Conservation (phyloP, 2,797 vertebrate species). For the Alectoris magna region DNA sequence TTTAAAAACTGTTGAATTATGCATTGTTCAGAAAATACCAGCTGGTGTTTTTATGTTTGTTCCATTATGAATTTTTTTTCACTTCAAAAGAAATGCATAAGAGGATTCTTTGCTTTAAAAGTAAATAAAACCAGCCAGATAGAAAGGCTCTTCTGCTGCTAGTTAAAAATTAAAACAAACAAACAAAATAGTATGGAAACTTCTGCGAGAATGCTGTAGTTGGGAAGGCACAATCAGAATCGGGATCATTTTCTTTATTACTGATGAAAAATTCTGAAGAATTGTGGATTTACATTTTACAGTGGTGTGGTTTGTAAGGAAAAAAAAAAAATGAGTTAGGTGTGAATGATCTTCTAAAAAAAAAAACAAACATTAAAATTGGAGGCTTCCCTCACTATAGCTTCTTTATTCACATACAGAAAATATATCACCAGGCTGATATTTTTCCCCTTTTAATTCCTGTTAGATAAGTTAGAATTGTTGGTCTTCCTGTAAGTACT, state of each 20-base stretch:
- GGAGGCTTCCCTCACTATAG: background rate
- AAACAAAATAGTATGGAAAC: background rate
- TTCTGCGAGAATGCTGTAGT: background rate
- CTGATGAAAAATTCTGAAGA: background rate
- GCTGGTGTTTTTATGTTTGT: background rate
- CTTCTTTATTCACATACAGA: background rate
- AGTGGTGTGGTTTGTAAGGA: background rate
- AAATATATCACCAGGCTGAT: background rate
- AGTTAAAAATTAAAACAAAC: background rate
- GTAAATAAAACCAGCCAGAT: background rate
- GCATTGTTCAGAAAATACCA: background rate
- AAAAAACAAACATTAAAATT: too few species aligned
- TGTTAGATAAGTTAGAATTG: background rate
- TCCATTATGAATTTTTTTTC: background rate
- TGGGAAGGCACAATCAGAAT: background rate
- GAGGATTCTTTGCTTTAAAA: background rate
- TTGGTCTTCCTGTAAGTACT: background rate
- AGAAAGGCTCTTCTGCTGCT: background rate
- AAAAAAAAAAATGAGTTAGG: background rate
- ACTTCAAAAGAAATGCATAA: background rate
- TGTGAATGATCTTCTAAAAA: background rate
- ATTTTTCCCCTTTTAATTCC: background rate
- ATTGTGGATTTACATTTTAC: background rate
- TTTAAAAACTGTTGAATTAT: slow-evolving; percentile 15
- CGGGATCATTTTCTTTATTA: background rate